Percentiles rank a stretch among this genome's conserved stretches.
Evolutionary conservation across 2,797 vertebrate genomes (phyloP).

Genomic region (Liparis tanakae): DNA sequence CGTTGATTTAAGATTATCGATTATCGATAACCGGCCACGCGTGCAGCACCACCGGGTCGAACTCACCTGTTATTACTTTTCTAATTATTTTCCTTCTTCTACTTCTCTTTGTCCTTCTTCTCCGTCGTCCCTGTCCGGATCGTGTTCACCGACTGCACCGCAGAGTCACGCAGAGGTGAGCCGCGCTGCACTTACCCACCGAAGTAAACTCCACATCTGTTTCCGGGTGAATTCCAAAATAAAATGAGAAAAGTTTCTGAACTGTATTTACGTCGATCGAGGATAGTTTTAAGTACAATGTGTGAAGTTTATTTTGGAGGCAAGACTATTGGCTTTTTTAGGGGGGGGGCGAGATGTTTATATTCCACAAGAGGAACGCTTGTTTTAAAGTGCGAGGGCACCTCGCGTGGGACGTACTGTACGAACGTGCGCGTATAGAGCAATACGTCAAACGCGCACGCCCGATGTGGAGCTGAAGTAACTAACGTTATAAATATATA

Average conservation of each 20-base stretch:
- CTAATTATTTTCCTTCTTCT: too few relatives aligned
- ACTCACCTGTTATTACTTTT: too few relatives aligned
- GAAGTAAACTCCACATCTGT: neutral
- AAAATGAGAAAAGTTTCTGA: neutral
- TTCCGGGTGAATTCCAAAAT: slow-evolving; percentile 59
- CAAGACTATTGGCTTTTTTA: too few relatives aligned
- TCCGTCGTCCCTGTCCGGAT: too few relatives aligned
- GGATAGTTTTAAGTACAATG: too few relatives aligned
- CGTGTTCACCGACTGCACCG: neutral
- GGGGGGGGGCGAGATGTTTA: neutral
- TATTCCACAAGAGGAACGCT: neutral
- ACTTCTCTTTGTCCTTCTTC: too few relatives aligned
- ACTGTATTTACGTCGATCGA: too few relatives aligned
- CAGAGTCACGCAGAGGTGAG: slow-evolving; percentile 41
- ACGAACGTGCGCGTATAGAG: accelerated
- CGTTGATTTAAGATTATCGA: too few relatives aligned
- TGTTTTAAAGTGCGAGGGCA: neutral
- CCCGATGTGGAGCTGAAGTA: accelerated
- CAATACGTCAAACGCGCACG: neutral
- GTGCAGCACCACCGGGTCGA: too few relatives aligned
- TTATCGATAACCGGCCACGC: too few relatives aligned
- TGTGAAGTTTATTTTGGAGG: slow-evolving; percentile 41
- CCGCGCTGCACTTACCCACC: neutral
- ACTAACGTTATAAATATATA: too few relatives aligned
- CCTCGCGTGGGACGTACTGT: neutral